phyloP scores from a whole-genome alignment of 2,888 invertebrate genomes.

The Melanargia galathea region DNA sequence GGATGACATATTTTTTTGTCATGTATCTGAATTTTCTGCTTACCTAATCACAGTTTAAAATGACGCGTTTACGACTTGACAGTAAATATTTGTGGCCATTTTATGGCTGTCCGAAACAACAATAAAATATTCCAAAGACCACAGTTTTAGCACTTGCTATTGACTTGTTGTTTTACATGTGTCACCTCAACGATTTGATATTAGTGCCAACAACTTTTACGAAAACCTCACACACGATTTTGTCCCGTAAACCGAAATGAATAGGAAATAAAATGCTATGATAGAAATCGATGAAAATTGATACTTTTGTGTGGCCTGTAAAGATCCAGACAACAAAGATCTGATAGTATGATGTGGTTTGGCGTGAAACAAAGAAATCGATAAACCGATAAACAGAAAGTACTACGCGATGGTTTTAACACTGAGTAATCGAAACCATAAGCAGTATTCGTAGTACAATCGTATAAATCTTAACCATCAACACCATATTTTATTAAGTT shows the following conservation, averaged over 20 bases:
- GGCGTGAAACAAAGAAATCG: conserved; percentile 61
- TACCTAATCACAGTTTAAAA: too few relatives aligned
- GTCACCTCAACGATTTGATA: conserved; percentile 31
- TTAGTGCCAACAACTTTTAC: conserved; percentile 21
- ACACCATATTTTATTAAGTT: neutral
- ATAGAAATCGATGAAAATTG: neutral
- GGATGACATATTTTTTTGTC: too few relatives aligned
- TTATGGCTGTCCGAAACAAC: neutral
- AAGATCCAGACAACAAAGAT: conserved; percentile 45
- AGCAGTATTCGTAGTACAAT: neutral
- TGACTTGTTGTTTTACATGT: conserved; percentile 44
- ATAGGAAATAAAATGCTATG: conserved; percentile 19
- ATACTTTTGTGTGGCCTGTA: conserved; percentile 20
- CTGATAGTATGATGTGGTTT: conserved; percentile 62
- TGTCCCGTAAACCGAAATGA: neutral
- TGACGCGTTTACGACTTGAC: neutral
- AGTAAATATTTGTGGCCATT: neutral
- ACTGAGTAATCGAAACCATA: conserved; percentile 46
- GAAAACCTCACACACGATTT: conserved; percentile 24
- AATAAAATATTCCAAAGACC: conserved; percentile 31
- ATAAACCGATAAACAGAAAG: conserved; percentile 55
- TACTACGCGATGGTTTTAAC: conserved; percentile 64
- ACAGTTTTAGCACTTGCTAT: conserved; percentile 34
- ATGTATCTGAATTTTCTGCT: too few relatives aligned
- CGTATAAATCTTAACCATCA: neutral